Evolutionary conservation across 1,140 invertebrate genomes (phyloP).

Genomic region (Bombus ignitus): DNA sequence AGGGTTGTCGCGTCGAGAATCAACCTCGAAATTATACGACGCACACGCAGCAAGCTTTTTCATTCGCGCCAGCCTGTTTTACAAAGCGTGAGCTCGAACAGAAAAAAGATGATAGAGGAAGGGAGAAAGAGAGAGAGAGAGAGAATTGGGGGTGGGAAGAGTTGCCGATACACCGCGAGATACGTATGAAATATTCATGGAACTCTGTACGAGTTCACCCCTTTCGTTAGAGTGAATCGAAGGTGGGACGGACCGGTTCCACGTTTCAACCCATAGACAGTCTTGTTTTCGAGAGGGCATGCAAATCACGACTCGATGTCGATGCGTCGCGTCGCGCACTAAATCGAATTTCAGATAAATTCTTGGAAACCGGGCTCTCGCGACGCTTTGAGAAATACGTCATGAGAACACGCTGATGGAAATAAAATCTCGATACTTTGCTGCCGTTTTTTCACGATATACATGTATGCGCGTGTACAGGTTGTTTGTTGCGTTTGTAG

Average conservation of each 20-base stretch:
- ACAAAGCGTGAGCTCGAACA: background rate
- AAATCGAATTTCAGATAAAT: constrained; percentile 46
- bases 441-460: background rate
- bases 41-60: constrained; percentile 22
- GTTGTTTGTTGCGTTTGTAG: background rate
- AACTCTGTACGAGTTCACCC: constrained; percentile 23
- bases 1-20: background rate
- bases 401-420: background rate
- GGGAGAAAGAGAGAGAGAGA: background rate
- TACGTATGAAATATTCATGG: constrained; percentile 59
- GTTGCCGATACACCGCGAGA: constrained; percentile 48
- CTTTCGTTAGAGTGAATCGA: constrained; percentile 45
- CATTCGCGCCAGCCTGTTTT: background rate
- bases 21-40: constrained; percentile 32
- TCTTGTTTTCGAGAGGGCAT: constrained; percentile 45
- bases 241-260: too few relatives aligned
- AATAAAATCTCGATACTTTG: constrained; percentile 12
- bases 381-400: constrained; percentile 6
- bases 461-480: background rate
- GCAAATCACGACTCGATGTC: constrained; percentile 19
- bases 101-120: background rate
- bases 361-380: constrained; percentile 15
- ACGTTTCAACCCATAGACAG: constrained; percentile 19
- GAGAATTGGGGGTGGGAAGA: background rate
- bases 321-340: background rate